Conservation (phyloP, 2,888 invertebrate species). For the Hartigia nigra region DNA sequence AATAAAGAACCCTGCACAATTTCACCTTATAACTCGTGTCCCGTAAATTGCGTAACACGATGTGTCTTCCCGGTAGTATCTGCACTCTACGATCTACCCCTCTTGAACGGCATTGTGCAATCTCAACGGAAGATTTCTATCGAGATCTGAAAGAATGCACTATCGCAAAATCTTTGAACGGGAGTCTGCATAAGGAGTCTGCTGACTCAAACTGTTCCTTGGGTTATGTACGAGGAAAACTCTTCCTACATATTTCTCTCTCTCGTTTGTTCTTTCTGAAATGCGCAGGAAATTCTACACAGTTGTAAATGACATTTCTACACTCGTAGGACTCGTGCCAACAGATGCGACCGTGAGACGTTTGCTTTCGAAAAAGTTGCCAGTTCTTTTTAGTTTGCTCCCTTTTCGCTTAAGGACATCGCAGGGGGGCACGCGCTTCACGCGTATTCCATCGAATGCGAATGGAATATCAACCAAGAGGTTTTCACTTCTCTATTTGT, state of each 20-base stretch:
- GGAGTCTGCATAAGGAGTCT: not conserved
- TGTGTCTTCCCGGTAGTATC: not conserved
- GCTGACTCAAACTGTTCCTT: not conserved
- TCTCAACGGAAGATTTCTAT: not conserved
- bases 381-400: not conserved
- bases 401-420: not conserved
- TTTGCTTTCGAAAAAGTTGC: not conserved
- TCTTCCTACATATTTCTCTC: not conserved
- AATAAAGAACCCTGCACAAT: constrained; percentile 51
- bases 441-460: constrained; percentile 21
- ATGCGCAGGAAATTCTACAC: not conserved
- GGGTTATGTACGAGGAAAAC: not conserved
- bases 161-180: not conserved
- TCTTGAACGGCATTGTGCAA: not conserved
- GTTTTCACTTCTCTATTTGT: constrained; percentile 44
- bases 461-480: constrained; percentile 45
- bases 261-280: not conserved
- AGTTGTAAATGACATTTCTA: not conserved
- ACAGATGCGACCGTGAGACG: not conserved
- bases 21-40: constrained; percentile 15
- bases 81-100: not conserved
- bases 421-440: not conserved
- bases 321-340: not conserved
- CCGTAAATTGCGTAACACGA: constrained; percentile 33
- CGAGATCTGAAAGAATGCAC: not conserved